phyloP scores from a whole-genome alignment of 2,888 invertebrate species.

The Caenorhabditis sp. region DNA sequence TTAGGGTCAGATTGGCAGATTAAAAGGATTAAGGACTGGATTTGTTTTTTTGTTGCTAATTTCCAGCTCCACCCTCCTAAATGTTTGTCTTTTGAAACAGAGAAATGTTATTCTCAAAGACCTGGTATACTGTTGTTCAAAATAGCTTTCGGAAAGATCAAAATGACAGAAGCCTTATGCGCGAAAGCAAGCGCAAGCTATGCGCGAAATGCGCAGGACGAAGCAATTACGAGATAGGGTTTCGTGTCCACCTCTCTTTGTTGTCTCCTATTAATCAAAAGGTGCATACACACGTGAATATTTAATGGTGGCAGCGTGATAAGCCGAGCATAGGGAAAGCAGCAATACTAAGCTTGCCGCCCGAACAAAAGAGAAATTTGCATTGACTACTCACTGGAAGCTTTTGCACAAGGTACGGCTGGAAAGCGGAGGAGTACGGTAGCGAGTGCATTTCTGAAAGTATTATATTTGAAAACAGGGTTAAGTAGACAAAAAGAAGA shows the following conservation, averaged over 20 bases:
- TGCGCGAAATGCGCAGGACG: slow-evolving; percentile 11
- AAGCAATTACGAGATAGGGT: slow-evolving; percentile 49
- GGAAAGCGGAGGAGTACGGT: slow-evolving; percentile 31
- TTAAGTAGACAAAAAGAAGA: neutral
- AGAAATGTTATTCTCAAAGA: slow-evolving; percentile 20
- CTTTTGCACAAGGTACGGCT: slow-evolving; percentile 10
- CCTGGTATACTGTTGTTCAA: slow-evolving; percentile 1
- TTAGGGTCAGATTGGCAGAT: too few relatives aligned
- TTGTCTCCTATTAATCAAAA: slow-evolving; percentile 35
- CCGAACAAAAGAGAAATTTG: slow-evolving; percentile 4
- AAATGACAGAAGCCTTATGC: slow-evolving; percentile 43
- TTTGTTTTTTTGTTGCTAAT: neutral
- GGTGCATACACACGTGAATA: slow-evolving; percentile 27
- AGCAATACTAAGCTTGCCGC: too few relatives aligned
- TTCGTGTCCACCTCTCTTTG: slow-evolving; percentile 26
- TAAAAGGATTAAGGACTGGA: slow-evolving; percentile 1
- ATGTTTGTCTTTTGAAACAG: too few relatives aligned
- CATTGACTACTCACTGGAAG: slow-evolving; percentile 26
- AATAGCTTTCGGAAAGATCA: slow-evolving; percentile 18
- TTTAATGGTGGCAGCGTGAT: slow-evolving; percentile 1
- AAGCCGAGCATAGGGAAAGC: neutral
- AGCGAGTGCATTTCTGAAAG: slow-evolving; percentile 13
- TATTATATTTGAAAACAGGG: neutral
- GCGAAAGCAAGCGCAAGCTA: slow-evolving; percentile 2
- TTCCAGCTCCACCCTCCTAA: too few relatives aligned